A percentile compares a stretch with the other conserved stretches of the same genome.
Evolutionary conservation across 1,140 invertebrate genomes (phyloP).

Genomic region (Solen grandis): DNA sequence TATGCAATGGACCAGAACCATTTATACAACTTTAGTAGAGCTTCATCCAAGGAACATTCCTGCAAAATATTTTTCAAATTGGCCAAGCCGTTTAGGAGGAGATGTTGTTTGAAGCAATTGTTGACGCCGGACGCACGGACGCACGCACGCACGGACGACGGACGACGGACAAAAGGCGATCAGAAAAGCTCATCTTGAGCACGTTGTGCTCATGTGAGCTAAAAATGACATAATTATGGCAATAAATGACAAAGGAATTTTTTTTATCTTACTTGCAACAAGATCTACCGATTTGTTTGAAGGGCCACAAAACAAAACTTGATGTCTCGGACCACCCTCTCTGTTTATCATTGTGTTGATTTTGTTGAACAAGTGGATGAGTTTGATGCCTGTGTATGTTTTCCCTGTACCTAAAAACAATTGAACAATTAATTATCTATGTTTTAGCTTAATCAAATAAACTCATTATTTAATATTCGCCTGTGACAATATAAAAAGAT

Average conservation of each 20-base stretch:
- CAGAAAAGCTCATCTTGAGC: too few relatives aligned
- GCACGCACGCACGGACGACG: too few relatives aligned
- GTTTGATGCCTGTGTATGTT: too few relatives aligned
- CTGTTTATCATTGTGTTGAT: slow-evolving; percentile 58
- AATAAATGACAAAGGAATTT: not conserved
- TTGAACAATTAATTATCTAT: not conserved
- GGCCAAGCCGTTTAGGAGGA: too few relatives aligned
- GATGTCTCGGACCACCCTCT: slow-evolving; percentile 44
- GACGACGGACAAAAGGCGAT: too few relatives aligned
- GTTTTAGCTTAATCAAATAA: not conserved
- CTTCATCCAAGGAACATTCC: too few relatives aligned
- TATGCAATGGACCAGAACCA: too few relatives aligned
- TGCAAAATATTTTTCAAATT: too few relatives aligned
- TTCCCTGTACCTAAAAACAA: slow-evolving; percentile 68
- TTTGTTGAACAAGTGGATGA: slow-evolving; percentile 65
- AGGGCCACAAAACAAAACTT: slow-evolving; percentile 70
- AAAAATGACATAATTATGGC: slow-evolving; percentile 11
- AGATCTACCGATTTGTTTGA: slow-evolving; percentile 69
- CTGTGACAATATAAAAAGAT: not conserved
- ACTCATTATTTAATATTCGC: not conserved
- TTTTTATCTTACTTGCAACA: slow-evolving; percentile 59
- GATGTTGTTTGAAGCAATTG: too few relatives aligned
- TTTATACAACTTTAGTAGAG: too few relatives aligned
- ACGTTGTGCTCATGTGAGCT: too few relatives aligned
- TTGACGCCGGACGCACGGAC: too few relatives aligned